A percentile compares a stretch with the other conserved stretches of the same genome.
Conservation (phyloP, 2,797 vertebrate genomes). For the Anomalospiza imberbis region DNA sequence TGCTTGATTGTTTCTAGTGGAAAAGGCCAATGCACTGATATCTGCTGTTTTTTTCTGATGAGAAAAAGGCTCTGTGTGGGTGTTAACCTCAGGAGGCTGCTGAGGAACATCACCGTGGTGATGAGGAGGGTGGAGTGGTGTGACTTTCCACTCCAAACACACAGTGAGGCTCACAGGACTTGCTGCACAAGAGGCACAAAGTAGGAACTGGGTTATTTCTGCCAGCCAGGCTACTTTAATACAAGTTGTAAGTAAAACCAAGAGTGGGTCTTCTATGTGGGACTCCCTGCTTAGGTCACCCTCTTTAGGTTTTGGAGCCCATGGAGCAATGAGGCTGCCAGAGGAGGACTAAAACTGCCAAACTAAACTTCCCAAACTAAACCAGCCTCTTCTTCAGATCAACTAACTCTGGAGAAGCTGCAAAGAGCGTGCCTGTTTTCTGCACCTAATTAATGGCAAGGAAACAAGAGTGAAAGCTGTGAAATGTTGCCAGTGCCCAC, state of each 20-base stretch:
- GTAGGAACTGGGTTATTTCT: background rate
- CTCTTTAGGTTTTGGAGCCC: background rate
- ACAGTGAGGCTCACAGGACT: background rate
- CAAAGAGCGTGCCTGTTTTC: background rate
- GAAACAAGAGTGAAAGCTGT: background rate
- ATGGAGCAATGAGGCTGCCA: background rate
- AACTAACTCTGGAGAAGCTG: background rate
- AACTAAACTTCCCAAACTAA: background rate
- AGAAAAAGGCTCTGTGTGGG: background rate
- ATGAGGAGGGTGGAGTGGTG: background rate
- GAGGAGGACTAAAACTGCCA: background rate
- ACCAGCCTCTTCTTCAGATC: background rate
- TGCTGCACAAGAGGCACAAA: background rate
- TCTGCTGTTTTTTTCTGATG: background rate
- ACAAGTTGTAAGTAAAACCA: background rate
- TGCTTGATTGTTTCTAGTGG: background rate
- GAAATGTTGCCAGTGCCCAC: background rate
- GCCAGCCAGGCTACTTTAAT: background rate
- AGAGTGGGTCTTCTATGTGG: accelerated
- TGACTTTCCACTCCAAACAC: background rate
- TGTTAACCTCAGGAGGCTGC: background rate
- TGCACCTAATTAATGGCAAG: background rate
- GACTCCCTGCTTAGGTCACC: background rate
- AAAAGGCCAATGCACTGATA: background rate
- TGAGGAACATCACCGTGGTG: background rate